These are phyloP conservation scores for Dexiosoma caninum DNA, from an alignment of 2,888 invertebrate genomes.

Conservation along the genomic window DNA sequence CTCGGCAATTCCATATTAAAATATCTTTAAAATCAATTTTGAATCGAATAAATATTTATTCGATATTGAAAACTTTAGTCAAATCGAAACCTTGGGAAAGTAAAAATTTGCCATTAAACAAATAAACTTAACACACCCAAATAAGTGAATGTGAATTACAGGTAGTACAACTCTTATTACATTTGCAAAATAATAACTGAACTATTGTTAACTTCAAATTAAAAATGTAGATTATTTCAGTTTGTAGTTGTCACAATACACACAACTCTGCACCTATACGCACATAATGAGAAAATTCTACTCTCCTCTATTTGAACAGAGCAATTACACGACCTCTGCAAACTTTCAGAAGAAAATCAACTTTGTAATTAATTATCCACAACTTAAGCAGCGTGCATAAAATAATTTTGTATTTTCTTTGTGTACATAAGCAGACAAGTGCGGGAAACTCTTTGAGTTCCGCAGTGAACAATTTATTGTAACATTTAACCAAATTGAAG, in stretches of 20 bases:
- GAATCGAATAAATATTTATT: no score
- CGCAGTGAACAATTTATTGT: background rate
- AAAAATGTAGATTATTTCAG: background rate
- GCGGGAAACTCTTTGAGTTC: background rate
- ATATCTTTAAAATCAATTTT: no score
- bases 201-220: no score
- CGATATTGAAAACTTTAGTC: no score
- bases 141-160: no score
- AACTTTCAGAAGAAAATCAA: constrained; percentile 9
- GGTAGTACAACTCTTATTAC: no score
- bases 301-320: background rate
- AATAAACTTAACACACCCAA: no score
- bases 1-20: no score
- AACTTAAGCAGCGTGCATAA: background rate
- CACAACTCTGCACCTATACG: background rate
- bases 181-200: no score
- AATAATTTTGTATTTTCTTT: background rate
- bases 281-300: constrained; percentile 43
- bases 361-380: constrained; percentile 33
- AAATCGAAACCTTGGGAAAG: no score
- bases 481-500: background rate
- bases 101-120: no score
- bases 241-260: background rate
- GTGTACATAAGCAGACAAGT: background rate
- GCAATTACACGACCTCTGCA: constrained; percentile 32